phyloP scores from a whole-genome alignment of 2,797 vertebrate genomes.

The Peromyscus melanophrys region DNA sequence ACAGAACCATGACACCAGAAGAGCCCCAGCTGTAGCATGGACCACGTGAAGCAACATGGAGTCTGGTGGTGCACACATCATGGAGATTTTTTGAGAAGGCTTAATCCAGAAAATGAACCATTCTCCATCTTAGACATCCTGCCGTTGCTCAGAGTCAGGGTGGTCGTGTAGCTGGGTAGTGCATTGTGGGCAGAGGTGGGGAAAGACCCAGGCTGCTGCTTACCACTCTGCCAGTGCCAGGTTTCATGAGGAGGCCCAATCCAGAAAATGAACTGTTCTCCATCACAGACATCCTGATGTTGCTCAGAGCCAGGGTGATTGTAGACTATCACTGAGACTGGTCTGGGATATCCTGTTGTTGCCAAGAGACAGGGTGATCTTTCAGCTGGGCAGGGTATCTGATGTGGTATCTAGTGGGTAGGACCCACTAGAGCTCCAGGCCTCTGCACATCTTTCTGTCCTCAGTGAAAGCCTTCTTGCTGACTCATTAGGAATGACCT shows the following conservation, averaged over 20 bases:
- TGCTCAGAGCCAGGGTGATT: not conserved
- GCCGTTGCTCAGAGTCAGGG: fast-evolving
- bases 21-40: fast-evolving
- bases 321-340: fast-evolving
- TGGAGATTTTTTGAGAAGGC: not conserved
- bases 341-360: not conserved
- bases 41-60: not conserved
- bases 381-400: not conserved
- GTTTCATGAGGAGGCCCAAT: not conserved
- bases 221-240: not conserved
- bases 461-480: not conserved
- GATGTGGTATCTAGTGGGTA: too few species aligned
- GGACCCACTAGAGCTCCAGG: not conserved
- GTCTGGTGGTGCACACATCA: not conserved
- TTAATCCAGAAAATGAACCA: not conserved
- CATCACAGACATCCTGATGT: too few species aligned
- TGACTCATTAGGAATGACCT: not conserved
- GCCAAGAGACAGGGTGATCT: too few species aligned
- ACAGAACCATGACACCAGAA: not conserved
- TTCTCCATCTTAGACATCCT: not conserved
- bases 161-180: too few species aligned
- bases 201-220: not conserved
- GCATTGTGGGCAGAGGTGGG: not conserved
- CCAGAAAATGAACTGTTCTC: too few species aligned
- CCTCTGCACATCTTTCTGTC: not conserved